A percentile compares a stretch with the other conserved stretches of the same genome.
Evolutionary conservation across 2,888 invertebrate genomes (phyloP).

Genomic region (Augiades crinisus): DNA sequence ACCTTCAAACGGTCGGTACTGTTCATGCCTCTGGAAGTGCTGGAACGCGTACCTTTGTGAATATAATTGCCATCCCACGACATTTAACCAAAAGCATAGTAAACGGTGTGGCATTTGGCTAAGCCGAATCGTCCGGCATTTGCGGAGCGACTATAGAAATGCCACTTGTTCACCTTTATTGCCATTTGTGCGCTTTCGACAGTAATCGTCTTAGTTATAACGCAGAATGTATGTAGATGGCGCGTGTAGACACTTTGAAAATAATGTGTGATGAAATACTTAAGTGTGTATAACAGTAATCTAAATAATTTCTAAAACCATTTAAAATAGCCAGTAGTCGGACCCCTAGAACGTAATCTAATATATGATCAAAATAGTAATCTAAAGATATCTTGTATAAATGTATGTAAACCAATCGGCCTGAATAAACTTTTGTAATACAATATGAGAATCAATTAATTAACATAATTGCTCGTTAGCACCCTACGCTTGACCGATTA

Average conservation of each 20-base stretch:
- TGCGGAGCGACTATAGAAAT: background rate
- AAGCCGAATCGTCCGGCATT: slow-evolving; percentile 13
- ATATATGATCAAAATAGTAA: too few relatives aligned
- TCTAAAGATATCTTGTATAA: too few relatives aligned
- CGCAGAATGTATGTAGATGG: background rate
- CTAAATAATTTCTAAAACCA: background rate
- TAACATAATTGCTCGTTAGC: background rate
- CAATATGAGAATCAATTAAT: background rate
- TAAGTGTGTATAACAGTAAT: too few relatives aligned
- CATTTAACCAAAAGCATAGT: background rate
- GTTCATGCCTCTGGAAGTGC: too few relatives aligned
- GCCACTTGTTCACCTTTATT: slow-evolving; percentile 22
- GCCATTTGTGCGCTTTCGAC: slow-evolving; percentile 1
- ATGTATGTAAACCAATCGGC: background rate
- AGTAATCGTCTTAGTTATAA: background rate
- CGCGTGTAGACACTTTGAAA: too few relatives aligned
- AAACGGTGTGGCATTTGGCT: slow-evolving; percentile 14
- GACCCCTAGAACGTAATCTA: too few relatives aligned
- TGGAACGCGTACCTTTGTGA: too few relatives aligned
- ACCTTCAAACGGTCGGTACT: too few relatives aligned
- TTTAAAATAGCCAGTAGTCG: background rate
- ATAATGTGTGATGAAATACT: background rate
- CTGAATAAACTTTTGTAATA: background rate
- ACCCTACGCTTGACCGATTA: background rate
- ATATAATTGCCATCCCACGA: background rate